Conservation (phyloP, 2,888 invertebrate species). For the Yponomeuta evonymella region DNA sequence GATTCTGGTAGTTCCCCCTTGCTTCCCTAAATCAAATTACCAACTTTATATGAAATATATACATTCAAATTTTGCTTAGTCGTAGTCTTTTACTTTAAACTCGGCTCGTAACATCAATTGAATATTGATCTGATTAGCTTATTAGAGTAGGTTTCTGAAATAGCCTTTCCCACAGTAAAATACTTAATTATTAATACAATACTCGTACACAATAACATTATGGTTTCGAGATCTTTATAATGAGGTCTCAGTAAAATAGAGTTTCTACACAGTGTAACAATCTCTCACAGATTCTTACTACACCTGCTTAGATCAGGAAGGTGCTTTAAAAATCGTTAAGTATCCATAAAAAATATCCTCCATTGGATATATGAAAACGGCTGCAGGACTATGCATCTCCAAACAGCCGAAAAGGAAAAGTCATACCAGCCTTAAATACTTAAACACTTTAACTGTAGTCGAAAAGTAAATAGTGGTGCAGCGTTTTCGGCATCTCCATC, state of each 20-base stretch:
- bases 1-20: too few relatives aligned
- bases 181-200: background rate
- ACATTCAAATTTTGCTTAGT: too few relatives aligned
- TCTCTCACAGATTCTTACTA: background rate
- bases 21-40: too few relatives aligned
- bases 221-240: background rate
- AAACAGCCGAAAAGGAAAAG: conserved; percentile 31
- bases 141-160: too few relatives aligned
- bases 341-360: too few relatives aligned
- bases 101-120: too few relatives aligned
- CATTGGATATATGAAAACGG: background rate
- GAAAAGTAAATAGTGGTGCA: conserved; percentile 82
- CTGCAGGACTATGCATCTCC: background rate
- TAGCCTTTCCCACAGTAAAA: background rate
- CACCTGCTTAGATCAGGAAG: background rate
- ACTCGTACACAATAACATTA: background rate
- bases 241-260: background rate
- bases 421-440: conserved; percentile 23
- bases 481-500: conserved; percentile 79
- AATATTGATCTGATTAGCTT: too few relatives aligned
- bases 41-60: too few relatives aligned
- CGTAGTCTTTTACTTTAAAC: too few relatives aligned
- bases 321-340: background rate
- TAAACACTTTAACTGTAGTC: conserved; percentile 70
- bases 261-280: background rate